These are phyloP conservation scores for Phycodurus eques DNA, from an alignment of 2,113 vertebrate species.

Conservation along the genomic window DNA sequence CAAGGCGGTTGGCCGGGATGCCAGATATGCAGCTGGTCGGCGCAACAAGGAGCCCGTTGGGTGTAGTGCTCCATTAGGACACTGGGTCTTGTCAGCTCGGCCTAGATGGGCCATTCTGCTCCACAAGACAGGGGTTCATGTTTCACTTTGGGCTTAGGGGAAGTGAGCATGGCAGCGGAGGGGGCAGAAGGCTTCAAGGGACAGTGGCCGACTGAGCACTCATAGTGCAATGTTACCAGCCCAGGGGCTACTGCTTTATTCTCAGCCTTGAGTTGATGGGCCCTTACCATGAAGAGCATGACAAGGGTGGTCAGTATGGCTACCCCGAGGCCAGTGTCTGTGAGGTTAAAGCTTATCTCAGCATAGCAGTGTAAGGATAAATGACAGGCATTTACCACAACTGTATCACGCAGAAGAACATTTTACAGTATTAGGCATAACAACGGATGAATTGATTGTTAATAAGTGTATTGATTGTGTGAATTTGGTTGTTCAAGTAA, in stretches of 20 bases:
- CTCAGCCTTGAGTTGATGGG: conserved; percentile 69
- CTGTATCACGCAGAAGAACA: conserved; percentile 13
- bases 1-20: conserved; percentile 60
- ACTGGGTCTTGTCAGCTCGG: conserved; percentile 67
- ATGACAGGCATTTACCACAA: conserved; percentile 32
- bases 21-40: conserved; percentile 64
- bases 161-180: conserved; percentile 57
- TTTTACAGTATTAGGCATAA: conserved; percentile 9
- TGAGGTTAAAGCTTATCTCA: conserved; percentile 61
- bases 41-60: conserved; percentile 59
- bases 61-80: conserved; percentile 71
- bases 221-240: conserved; percentile 56
- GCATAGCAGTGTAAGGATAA: conserved; percentile 45
- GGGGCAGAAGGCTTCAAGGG: conserved; percentile 55
- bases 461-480: background rate
- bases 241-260: conserved; percentile 60
- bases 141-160: conserved; percentile 66
- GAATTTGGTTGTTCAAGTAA: background rate
- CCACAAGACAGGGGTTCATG: conserved; percentile 58
- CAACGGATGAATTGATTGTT: background rate
- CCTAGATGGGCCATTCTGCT: conserved; percentile 61
- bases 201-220: conserved; percentile 67
- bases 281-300: conserved; percentile 53
- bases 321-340: conserved; percentile 1
- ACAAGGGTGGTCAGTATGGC: conserved; percentile 37